Base-by-base conservation (phyloP, 2,113 vertebrate genomes). In the Halcyon malimbica region DNA sequence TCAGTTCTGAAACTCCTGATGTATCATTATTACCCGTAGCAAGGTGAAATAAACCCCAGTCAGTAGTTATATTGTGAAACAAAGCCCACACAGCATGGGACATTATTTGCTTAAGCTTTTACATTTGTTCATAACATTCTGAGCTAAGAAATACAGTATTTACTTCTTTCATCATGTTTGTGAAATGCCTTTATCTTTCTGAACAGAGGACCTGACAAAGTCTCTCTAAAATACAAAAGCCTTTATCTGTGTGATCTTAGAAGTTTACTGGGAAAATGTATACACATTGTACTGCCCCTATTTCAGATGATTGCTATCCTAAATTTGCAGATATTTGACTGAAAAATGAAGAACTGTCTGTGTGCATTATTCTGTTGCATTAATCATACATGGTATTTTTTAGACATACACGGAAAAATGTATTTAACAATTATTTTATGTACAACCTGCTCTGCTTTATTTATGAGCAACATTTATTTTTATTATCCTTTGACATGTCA, bases 1-100 rank as follows among this genome's bases (percentile, higher is more conserved):
- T 79, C n/a, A 20, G 17, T 42, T 88, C 42, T 60, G 33, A 73
- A 53, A 9, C 3, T 73, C 33, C 50, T 60, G 23, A 24, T 2
- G 0, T 51, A n/a, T n/a, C 13, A 9, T 63, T 82, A 42, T 21
- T 53, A 33, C 0, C 0, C 14, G 9, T 50, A 64, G 2, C 12
- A 33, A 59, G 20, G n/a, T 79, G 53, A 82, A 93, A 56, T 16
- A 79, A 82, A 62, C 7, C 6, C 14, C 28, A 50, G 8, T 9
- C 33, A 15, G 7, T 25, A 26, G 23, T 46, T 23, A 42, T 4
- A n/a, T 8, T 56, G 8, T 33, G 33, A 53, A 78, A 76, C 16
- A 54, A 64, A 53, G 8, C 29, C 29, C 16, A 23, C 18, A 51
- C 5, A 69, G 2, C 14, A 19, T 20, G 6, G n/a, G 4, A 15